These are phyloP conservation scores for Alfaro cultratus DNA, from an alignment of 2,797 vertebrate species.

Conservation along the genomic window DNA sequence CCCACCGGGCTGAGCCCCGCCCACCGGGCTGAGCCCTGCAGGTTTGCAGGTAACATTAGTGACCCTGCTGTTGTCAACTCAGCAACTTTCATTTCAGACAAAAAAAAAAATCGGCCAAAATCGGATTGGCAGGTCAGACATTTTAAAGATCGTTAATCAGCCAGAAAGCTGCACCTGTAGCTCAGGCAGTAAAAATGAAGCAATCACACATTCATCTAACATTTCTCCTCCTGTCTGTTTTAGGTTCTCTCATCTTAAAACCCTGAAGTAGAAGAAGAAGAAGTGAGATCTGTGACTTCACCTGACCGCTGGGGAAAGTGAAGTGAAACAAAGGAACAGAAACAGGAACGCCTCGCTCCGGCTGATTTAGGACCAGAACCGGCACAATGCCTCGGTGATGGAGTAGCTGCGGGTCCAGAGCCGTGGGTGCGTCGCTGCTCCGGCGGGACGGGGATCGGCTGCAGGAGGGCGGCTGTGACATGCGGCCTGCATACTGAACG, in stretches of 20 bases:
- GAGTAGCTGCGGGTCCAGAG: background rate
- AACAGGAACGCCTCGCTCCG: constrained; percentile 23
- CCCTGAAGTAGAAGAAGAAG: background rate
- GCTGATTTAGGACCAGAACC: background rate
- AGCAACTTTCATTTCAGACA: too few relatives aligned
- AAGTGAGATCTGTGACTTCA: constrained; percentile 13
- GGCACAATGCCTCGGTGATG: background rate
- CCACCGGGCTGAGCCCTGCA: fast-evolving
- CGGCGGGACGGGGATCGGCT: constrained; percentile 47
- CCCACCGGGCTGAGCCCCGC: too few relatives aligned
- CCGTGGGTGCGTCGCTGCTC: background rate
- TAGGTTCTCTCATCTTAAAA: constrained; percentile 17
- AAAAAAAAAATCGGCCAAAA: too few relatives aligned
- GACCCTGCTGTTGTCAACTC: too few relatives aligned
- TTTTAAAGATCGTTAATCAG: too few relatives aligned
- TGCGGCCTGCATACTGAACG: constrained; percentile 28
- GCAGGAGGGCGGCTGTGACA: constrained; percentile 40
- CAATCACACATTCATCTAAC: background rate
- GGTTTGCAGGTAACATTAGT: too few relatives aligned
- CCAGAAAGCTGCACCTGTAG: background rate
- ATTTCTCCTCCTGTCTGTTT: constrained; percentile 3
- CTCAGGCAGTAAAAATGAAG: background rate
- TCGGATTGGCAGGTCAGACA: too few relatives aligned
- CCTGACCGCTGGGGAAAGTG: constrained; percentile 30
- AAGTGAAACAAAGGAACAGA: constrained; percentile 24